Percentiles rank a stretch among this genome's conserved stretches.
Conservation (phyloP, 92 coral and sea anemone genomes). For the Actinernus sp. region DNA sequence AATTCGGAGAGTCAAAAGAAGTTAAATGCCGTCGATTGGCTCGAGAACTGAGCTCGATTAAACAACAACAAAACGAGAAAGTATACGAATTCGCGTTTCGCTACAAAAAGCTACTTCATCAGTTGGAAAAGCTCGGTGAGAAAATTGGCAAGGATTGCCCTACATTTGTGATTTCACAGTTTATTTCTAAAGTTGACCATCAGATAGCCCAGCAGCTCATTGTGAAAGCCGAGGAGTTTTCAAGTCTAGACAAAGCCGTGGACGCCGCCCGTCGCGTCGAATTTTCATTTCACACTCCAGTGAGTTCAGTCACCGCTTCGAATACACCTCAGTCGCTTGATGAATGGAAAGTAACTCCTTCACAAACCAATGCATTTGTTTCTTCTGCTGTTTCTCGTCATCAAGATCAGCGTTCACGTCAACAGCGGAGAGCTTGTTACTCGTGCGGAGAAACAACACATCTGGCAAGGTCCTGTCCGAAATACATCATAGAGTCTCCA, state of each 20-base stretch:
- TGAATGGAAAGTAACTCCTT: constrained; percentile 22
- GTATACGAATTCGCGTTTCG: constrained; percentile 61
- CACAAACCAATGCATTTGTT: constrained; percentile 10
- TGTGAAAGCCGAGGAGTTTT: constrained; percentile 58
- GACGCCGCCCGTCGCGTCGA: constrained; percentile 70
- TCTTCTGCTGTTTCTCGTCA: constrained; percentile 5
- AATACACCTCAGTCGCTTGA: constrained; percentile 31
- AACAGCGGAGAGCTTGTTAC: constrained; percentile 35
- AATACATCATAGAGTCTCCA: no score
- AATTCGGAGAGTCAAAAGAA: constrained; percentile 51
- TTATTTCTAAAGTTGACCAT: constrained; percentile 57
- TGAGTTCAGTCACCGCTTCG: constrained; percentile 18
- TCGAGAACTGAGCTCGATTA: no score
- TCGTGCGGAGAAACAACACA: constrained; percentile 36
- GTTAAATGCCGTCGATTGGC: no score
- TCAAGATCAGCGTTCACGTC: constrained; percentile 5
- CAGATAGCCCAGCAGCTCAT: constrained; percentile 40
- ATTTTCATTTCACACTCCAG: constrained; percentile 26
- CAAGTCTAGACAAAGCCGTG: constrained; percentile 41
- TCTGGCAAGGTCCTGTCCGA: constrained; percentile 23
- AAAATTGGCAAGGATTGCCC: no score
- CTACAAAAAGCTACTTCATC: constrained; percentile 53
- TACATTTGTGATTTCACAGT: constrained; percentile 64
- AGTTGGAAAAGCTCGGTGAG: constrained; percentile 67
- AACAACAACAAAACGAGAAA: constrained; percentile 36